Conservation (phyloP, 2,113 vertebrate genomes). For the Protobothrops mucrosquamatus region DNA sequence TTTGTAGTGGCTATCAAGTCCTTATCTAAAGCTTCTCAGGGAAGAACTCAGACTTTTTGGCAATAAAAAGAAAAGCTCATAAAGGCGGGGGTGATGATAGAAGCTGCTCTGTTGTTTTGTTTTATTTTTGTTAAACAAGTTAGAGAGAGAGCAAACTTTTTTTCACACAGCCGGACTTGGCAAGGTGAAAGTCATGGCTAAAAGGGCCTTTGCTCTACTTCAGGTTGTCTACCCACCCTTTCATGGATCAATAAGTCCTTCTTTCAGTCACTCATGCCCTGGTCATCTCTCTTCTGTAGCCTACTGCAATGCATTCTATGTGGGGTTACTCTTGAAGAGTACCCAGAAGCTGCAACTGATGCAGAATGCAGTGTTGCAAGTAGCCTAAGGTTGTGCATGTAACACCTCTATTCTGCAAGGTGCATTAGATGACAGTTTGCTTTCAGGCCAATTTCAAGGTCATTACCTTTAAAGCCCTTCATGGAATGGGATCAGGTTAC, state of each 20-base stretch:
- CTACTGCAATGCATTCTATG: not conserved
- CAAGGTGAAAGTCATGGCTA: not conserved
- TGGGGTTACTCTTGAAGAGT: not conserved
- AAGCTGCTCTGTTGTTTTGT: not conserved
- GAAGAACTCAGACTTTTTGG: not conserved
- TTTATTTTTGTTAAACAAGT: not conserved
- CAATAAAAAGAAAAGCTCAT: not conserved
- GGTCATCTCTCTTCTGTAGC: not conserved
- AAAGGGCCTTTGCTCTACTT: not conserved
- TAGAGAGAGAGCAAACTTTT: not conserved
- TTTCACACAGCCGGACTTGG: not conserved
- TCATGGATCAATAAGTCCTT: not conserved
- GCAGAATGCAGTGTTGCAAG: not conserved
- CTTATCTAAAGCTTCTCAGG: not conserved
- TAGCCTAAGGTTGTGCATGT: not conserved
- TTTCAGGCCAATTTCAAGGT: not conserved
- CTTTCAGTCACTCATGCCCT: not conserved
- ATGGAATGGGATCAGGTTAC: not conserved
- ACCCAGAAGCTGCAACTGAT: not conserved
- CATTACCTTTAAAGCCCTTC: not conserved
- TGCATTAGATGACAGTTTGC: not conserved
- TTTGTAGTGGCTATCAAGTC: not conserved
- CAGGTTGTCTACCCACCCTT: not conserved
- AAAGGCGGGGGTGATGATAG: not conserved
- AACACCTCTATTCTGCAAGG: not conserved